Evolutionary conservation across 2,113 vertebrate species (phyloP).

Genomic region (Morone saxatilis): DNA sequence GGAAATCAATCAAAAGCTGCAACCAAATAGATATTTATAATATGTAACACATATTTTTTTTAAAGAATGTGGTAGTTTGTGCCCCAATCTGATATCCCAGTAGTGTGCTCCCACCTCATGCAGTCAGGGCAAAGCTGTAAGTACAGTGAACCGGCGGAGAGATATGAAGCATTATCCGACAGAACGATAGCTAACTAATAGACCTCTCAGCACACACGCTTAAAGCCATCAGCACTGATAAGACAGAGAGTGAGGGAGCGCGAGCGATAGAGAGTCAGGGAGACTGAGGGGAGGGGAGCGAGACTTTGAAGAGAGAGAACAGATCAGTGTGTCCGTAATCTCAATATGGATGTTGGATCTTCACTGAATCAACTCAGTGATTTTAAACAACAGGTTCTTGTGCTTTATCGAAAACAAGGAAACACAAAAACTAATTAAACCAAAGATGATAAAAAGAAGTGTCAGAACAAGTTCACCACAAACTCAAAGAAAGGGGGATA

Average conservation of each 20-base stretch:
- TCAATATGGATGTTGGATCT: constrained; percentile 34
- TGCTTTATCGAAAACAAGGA: constrained; percentile 14
- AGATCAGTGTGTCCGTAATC: constrained; percentile 28
- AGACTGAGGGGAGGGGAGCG: constrained; percentile 28
- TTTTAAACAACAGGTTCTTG: constrained; percentile 31
- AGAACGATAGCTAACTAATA: constrained; percentile 75
- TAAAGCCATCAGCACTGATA: constrained; percentile 71
- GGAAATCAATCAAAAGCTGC: constrained; percentile 1
- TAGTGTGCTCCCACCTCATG: constrained; percentile 34
- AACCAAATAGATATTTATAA: not conserved
- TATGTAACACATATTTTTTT: not conserved
- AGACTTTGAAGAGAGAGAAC: constrained; percentile 45
- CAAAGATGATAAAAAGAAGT: constrained; percentile 7
- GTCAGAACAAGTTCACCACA: constrained; percentile 5
- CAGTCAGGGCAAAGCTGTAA: constrained; percentile 48
- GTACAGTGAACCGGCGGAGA: constrained; percentile 56
- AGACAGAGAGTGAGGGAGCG: constrained; percentile 47
- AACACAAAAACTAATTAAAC: constrained; percentile 32
- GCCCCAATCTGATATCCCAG: constrained; percentile 10
- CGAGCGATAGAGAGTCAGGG: constrained; percentile 31
- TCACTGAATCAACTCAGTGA: constrained; percentile 28
- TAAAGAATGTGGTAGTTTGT: constrained; percentile 11
- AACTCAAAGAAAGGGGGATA: not conserved
- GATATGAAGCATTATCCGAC: constrained; percentile 72
- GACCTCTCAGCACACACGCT: constrained; percentile 69